Evolutionary conservation across 2,797 vertebrate genomes (phyloP).

Genomic region (Notolepis coatsorum): DNA sequence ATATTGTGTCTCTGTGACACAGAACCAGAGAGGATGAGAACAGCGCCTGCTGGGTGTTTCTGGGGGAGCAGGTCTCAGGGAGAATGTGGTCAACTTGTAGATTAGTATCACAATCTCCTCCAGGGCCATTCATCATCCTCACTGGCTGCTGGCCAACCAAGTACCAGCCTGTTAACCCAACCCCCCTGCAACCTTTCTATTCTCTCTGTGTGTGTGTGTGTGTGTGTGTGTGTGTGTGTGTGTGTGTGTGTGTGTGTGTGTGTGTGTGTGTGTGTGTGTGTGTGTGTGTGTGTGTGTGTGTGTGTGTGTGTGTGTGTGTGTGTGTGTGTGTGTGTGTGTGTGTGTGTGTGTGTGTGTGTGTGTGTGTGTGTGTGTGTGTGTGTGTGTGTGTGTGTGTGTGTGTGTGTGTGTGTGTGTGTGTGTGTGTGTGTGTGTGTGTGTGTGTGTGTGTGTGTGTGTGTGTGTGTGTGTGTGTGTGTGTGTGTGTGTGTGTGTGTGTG

Average conservation of each 20-base stretch:
- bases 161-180: conserved; percentile 75
- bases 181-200: conserved; percentile 50
- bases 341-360: conserved; percentile 4
- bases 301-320: conserved; percentile 11
- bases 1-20: conserved; percentile 59
- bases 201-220: background rate
- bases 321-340: conserved; percentile 5
- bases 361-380: background rate
- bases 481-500: background rate
- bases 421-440: too few relatives aligned
- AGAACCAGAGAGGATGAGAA: conserved; percentile 58
- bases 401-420: conserved; percentile 19
- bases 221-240: background rate
- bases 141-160: conserved; percentile 74
- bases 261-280: background rate
- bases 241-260: background rate
- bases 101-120: conserved; percentile 60
- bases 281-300: conserved; percentile 19
- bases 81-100: conserved; percentile 69
- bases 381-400: background rate
- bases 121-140: conserved; percentile 65
- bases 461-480: background rate
- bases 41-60: conserved; percentile 52
- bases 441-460: background rate
- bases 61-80: conserved; percentile 16